phyloP scores from a whole-genome alignment of 1,140 invertebrate species.

The Neoseiulus cucumeris region DNA sequence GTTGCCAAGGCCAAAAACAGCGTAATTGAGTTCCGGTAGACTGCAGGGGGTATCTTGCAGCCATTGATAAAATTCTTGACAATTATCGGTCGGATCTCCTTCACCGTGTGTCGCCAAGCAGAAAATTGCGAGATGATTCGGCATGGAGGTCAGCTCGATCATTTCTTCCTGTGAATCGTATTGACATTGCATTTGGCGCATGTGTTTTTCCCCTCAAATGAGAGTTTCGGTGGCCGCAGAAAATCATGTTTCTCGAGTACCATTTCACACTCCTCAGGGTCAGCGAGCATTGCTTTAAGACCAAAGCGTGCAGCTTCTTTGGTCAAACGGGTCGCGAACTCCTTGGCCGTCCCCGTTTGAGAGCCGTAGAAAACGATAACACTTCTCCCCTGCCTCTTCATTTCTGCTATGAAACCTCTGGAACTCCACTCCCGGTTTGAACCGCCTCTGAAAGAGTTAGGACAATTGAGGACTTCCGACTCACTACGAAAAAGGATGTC shows the following conservation, averaged over 20 bases:
- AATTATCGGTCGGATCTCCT: slow-evolving; percentile 96
- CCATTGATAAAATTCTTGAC: slow-evolving; percentile 95
- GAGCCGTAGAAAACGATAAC: slow-evolving; percentile 95
- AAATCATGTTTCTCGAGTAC: too few relatives aligned
- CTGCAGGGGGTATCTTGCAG: slow-evolving; percentile 70
- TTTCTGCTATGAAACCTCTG: slow-evolving; percentile 17
- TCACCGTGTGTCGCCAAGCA: slow-evolving; percentile 96
- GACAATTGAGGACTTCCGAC: too few relatives aligned
- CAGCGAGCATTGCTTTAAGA: slow-evolving; percentile 89
- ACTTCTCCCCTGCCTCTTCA: slow-evolving; percentile 41
- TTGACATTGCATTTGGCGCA: slow-evolving; percentile 21
- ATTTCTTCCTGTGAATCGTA: slow-evolving; percentile 73
- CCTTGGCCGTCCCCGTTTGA: slow-evolving; percentile 92
- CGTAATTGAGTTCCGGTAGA: slow-evolving; percentile 71
- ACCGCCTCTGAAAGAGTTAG: too few relatives aligned
- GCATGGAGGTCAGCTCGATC: slow-evolving; percentile 56
- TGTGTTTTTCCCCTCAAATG: too few relatives aligned
- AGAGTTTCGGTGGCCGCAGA: too few relatives aligned
- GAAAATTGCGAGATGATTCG: slow-evolving; percentile 80
- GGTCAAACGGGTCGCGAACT: slow-evolving; percentile 81
- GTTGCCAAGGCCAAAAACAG: slow-evolving; percentile 90
- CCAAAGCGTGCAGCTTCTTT: slow-evolving; percentile 83
- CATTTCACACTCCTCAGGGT: slow-evolving; percentile 96
- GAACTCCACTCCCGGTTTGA: too few relatives aligned
- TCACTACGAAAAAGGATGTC: too few relatives aligned